phyloP scores from a whole-genome alignment of 2,888 invertebrate genomes.

The Timema cristinae region DNA sequence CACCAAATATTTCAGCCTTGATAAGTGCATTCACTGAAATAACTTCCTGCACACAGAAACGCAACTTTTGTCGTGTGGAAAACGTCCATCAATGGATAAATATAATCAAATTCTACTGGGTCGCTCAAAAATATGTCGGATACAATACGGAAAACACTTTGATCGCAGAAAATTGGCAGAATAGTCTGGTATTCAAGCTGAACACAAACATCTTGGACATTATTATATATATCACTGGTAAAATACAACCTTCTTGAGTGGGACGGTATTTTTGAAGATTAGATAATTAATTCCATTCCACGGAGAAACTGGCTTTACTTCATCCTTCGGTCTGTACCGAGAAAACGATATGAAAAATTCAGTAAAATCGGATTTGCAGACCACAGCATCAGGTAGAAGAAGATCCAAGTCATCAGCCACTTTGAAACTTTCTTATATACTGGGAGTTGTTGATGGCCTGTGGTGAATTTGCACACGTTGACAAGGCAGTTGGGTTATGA shows the following conservation, averaged over 20 bases:
- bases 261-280: background rate
- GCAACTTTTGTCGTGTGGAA: no score
- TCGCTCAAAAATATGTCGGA: background rate
- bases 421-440: background rate
- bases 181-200: background rate
- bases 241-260: background rate
- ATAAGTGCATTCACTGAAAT: slow-evolving; percentile 5
- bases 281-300: background rate
- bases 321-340: background rate
- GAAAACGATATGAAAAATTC: background rate
- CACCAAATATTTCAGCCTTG: background rate
- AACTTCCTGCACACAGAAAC: background rate
- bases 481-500: background rate
- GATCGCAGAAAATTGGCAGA: background rate
- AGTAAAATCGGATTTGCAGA: background rate
- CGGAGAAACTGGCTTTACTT: background rate
- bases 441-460: background rate
- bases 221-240: background rate
- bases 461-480: background rate
- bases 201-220: background rate
- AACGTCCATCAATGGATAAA: background rate
- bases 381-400: background rate
- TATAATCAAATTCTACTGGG: background rate
- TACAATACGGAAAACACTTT: background rate
- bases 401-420: background rate